Base-by-base conservation (phyloP, 2,797 vertebrate species). In the Sebastiscus albofasciatus region DNA sequence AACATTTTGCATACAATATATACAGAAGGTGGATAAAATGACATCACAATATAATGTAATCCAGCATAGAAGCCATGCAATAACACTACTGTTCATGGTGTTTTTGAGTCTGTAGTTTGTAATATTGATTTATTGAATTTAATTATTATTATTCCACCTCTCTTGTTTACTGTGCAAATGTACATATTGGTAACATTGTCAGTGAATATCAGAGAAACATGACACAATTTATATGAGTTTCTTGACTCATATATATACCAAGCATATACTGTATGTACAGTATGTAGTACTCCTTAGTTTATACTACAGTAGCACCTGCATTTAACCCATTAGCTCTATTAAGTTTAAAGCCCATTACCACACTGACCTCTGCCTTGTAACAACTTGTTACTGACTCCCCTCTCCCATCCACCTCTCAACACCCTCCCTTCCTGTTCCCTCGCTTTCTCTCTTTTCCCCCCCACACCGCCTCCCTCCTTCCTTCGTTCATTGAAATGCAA, bases 401-500 rank as follows among this genome's bases (percentile, higher is more conserved):
- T 79, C 70, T 70, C 73, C 59, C 24, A 29, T 83, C 68, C 54
- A 49, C 74, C 71, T 70, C 79, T 80, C 52, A 14, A 13, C 79
- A 62, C 69, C 73, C 82, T 87, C 82, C 76, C 73, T 87, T 89
- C 80, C 81, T 54, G 60, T 77, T 80, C 83, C 31, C 79, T 82
- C 72, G 61, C 87, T 76, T 76, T 79, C 81, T 65, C 67, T 62
- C 71, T 64, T 18, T 22, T 6, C 49, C 64, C 54, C 42, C 62
- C n/a, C 16, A 14, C 65, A 8, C 72, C 26, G n/a, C 81, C 89
- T 85, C 67, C 68, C 88, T 85, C 83, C 84, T 87, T 91, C 81
- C 89, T 90, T 90, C 81, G 34, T 70, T 92, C 90, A 88, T 89
- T 92, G 85, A 94, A 94, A 90, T 87, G 68, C 80, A 78, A 84